These are phyloP conservation scores for Pampus argenteus DNA, from an alignment of 2,797 vertebrate genomes.

Conservation along the genomic window DNA sequence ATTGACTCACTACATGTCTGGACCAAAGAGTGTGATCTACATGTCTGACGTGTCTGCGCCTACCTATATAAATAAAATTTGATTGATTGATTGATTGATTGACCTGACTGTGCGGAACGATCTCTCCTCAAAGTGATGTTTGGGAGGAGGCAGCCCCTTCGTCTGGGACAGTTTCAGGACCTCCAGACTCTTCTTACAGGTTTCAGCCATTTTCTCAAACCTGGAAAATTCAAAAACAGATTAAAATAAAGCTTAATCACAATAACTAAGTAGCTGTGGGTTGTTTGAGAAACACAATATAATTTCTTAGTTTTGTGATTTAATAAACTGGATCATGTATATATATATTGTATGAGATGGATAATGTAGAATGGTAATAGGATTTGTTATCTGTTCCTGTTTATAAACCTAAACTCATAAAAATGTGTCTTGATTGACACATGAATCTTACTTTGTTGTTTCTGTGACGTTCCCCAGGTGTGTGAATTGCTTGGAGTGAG, in stretches of 20 bases:
- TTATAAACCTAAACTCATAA: not conserved
- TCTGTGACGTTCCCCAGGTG: conserved; percentile 94
- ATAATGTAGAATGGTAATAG: too few species aligned
- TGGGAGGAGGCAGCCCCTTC: conserved; percentile 91
- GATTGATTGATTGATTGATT: too few species aligned
- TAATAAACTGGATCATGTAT: not conserved
- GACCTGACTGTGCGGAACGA: conserved; percentile 94
- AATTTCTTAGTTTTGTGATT: not conserved
- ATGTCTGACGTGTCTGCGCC: too few species aligned
- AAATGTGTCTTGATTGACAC: not conserved
- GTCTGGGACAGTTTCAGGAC: conserved; percentile 92
- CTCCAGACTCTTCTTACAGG: conserved; percentile 92
- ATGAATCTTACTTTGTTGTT: conserved; percentile 89
- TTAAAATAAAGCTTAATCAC: too few species aligned
- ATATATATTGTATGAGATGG: too few species aligned
- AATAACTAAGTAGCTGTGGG: too few species aligned
- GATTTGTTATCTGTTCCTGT: too few species aligned
- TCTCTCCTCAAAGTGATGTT: conserved; percentile 94
- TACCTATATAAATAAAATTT: too few species aligned
- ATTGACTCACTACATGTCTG: not conserved
- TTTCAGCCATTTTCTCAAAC: conserved; percentile 94
- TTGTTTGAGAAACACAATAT: too few species aligned
- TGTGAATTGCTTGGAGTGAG: conserved; percentile 95
- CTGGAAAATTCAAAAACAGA: conserved; percentile 67
- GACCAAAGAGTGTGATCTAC: too few species aligned